A percentile compares a stretch with the other conserved stretches of the same genome.
phyloP scores from a whole-genome alignment of 2,797 vertebrate species.

The Brachyalestes nurse region DNA sequence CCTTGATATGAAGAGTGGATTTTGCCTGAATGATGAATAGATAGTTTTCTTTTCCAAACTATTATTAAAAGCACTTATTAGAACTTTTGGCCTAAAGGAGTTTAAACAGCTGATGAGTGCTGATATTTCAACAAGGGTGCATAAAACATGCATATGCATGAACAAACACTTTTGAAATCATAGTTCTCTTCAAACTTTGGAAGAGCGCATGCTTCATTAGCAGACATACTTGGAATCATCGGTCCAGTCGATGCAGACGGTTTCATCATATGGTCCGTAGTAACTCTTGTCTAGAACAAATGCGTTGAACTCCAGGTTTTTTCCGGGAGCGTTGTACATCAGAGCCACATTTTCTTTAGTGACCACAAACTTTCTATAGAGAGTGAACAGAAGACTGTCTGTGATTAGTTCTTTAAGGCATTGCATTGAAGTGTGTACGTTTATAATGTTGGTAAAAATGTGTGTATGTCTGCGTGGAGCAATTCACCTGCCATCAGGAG shows the following conservation, averaged over 20 bases:
- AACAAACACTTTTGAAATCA: not conserved
- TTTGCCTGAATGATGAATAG: not conserved
- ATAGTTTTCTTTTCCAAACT: too few relatives aligned
- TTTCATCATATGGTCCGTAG: constrained; percentile 94
- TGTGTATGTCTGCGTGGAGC: not conserved
- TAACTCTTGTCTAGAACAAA: constrained; percentile 95
- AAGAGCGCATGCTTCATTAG: not conserved
- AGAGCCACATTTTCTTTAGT: constrained; percentile 91
- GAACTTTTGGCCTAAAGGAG: too few relatives aligned
- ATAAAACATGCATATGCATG: too few relatives aligned
- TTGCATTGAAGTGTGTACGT: not conserved
- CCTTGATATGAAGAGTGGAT: not conserved
- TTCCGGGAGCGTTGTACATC: constrained; percentile 94
- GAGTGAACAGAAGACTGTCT: not conserved
- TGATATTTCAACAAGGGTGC: too few relatives aligned
- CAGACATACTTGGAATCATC: constrained; percentile 88
- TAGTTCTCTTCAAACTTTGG: not conserved
- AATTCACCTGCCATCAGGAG: constrained; percentile 89
- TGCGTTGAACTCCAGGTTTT: constrained; percentile 89
- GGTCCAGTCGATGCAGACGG: constrained; percentile 96
- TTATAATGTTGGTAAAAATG: not conserved
- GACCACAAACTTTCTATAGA: constrained; percentile 87
- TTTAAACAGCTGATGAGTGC: not conserved
- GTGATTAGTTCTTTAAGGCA: not conserved
- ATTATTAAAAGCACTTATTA: too few relatives aligned